These are phyloP conservation scores for Paracentrotus lividus DNA, from an alignment of 53 echinoderm and acorn worm genomes.

Conservation along the genomic window DNA sequence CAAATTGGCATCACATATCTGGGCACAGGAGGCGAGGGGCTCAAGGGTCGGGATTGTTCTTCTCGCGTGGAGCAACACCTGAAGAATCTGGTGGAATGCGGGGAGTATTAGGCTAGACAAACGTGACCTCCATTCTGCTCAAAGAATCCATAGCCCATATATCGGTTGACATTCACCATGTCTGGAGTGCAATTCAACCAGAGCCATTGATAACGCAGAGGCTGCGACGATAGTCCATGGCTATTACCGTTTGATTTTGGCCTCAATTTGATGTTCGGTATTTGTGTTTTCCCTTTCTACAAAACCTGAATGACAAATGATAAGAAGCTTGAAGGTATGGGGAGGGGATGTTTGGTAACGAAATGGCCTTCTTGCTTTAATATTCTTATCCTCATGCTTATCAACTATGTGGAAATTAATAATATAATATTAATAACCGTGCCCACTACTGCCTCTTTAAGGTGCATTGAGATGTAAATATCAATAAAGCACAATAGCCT, in stretches of 20 bases:
- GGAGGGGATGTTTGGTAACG: neutral
- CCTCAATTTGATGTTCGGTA: neutral
- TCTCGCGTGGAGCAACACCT: conserved; percentile 38
- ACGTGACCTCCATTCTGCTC: conserved; percentile 58
- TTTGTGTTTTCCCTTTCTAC: neutral
- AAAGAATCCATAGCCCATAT: conserved; percentile 4
- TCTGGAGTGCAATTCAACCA: conserved; percentile 12
- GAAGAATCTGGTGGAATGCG: conserved; percentile 64
- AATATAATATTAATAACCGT: too few relatives aligned
- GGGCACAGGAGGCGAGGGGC: conserved; percentile 61
- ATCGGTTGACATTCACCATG: neutral
- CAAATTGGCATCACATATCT: conserved; percentile 70
- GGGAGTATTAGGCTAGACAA: conserved; percentile 60
- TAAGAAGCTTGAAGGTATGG: neutral
- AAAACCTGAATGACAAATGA: conserved; percentile 11
- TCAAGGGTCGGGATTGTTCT: conserved; percentile 68
- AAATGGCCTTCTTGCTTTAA: too few relatives aligned
- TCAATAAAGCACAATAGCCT: neutral
- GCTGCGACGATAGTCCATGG: neutral
- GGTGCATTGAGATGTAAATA: neutral
- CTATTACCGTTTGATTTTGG: neutral
- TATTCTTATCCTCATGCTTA: too few relatives aligned
- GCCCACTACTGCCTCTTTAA: too few relatives aligned
- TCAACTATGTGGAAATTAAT: too few relatives aligned
- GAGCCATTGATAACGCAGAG: neutral